Evolutionary conservation across 2,797 vertebrate genomes (phyloP), one percentile per base, ranked within the genome.

Genomic region (Sebastes reedi): DNA sequence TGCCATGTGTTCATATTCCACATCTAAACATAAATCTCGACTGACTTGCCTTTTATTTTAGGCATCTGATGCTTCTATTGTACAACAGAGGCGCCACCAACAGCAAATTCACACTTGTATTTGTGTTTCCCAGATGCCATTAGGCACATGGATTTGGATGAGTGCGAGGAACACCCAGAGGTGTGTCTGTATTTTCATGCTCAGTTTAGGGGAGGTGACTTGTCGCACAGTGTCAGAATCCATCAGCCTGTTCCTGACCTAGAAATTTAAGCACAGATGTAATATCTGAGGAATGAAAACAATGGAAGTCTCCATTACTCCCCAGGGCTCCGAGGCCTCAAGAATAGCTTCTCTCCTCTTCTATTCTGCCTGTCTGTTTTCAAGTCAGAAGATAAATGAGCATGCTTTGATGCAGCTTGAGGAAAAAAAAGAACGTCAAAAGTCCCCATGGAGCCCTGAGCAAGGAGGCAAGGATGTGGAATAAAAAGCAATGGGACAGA

Each of bases 301-400:
- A 88, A 86, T 78, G 83, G 86, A 79, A 86, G 86, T 83, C 80
- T 87, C 82, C 75, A 81, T 90, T 85, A 87, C 80, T 89, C 88
- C 76, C 77, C 10, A 24, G 72, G 80, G 92, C 81, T 74, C 20
- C 3, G 50, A 77, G 78, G 77, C 83, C 82, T 91, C 81, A 88
- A 83, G 79, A 90, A 91, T 85, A 92, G 85, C 83, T 83, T 71
- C 46, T 56, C 81, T 83, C 42, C 36, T 86, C 81, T 69, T 83
- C 87, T 77, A 36, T 87, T 79, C 81, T 60, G 85, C 67, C 80
- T 83, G 89, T 91, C 85, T 91, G 71, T 93, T 94, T 93, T 92
- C 80, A 85, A 88, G 83, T 88, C 77, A 67, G 82, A 90, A 90
- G 93, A 94, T 90, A 91, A 93, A 94, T 90, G 91, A 88, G 88